phyloP scores from a whole-genome alignment of 2,113 vertebrate genomes.

The Erpornis zantholeuca region DNA sequence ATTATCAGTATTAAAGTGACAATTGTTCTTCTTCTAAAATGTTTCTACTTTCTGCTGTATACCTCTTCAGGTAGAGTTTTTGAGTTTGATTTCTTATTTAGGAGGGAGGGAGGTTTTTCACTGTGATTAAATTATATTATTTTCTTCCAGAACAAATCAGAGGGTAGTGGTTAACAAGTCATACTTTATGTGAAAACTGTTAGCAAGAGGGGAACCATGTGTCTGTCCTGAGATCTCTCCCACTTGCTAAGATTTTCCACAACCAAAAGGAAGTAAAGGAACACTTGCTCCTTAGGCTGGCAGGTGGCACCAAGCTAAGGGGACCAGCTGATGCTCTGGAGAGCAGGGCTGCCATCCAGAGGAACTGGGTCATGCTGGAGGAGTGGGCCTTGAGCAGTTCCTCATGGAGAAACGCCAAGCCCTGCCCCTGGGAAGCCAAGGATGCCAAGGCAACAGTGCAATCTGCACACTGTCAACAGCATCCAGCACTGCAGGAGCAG shows the following conservation, averaged over 20 bases:
- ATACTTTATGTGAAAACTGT: background rate
- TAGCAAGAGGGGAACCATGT: background rate
- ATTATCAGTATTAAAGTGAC: background rate
- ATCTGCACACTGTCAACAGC: background rate
- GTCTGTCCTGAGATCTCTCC: background rate
- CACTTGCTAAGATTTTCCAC: background rate
- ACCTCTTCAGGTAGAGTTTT: background rate
- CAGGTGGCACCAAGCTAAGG: background rate
- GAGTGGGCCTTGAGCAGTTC: background rate
- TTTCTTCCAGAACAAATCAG: background rate
- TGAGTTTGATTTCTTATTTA: background rate
- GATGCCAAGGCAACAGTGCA: accelerated
- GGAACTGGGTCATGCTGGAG: background rate
- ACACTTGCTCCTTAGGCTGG: background rate
- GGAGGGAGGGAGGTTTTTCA: background rate
- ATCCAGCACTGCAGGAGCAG: background rate
- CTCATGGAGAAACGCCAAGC: background rate
- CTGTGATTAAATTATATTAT: background rate
- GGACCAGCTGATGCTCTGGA: background rate
- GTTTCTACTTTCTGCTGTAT: background rate
- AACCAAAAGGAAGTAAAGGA: background rate
- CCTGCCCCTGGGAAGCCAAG: background rate
- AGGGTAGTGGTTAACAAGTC: background rate
- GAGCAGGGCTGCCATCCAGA: background rate
- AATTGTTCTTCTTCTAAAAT: background rate